Conservation (phyloP, 2,888 invertebrate genomes). For the Theretra japonica region DNA sequence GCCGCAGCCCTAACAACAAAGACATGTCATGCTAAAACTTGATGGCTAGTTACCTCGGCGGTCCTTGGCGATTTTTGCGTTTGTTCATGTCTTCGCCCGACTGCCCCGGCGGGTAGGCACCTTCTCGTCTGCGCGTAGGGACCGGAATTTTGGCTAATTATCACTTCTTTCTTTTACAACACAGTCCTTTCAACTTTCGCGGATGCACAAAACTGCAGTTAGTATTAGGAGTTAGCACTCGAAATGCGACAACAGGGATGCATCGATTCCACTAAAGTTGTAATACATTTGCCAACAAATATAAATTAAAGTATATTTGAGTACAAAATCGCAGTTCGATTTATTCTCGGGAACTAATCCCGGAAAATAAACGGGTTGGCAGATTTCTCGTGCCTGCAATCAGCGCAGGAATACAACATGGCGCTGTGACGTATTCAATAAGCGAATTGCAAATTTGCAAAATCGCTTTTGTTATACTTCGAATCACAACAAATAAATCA, state of each 20-base stretch:
- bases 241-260: conserved; percentile 80
- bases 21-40: conserved; percentile 78
- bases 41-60: conserved; percentile 87
- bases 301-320: conserved; percentile 82
- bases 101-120: conserved; percentile 90
- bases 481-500: conserved; percentile 54
- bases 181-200: conserved; percentile 86
- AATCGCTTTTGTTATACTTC: conserved; percentile 54
- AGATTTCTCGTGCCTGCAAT: conserved; percentile 85
- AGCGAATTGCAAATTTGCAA: conserved; percentile 77
- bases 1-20: conserved; percentile 72
- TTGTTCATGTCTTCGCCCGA: conserved; percentile 89
- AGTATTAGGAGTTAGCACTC: conserved; percentile 81
- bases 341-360: conserved; percentile 82
- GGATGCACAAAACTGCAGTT: conserved; percentile 85
- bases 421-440: conserved; percentile 84
- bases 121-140: conserved; percentile 92
- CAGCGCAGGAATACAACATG: conserved; percentile 86
- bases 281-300: conserved; percentile 83
- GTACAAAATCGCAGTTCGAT: conserved; percentile 83
- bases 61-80: conserved; percentile 92
- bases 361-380: conserved; percentile 84
- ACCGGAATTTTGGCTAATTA: conserved; percentile 92
- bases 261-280: conserved; percentile 80
- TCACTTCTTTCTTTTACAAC: conserved; percentile 84